phyloP scores from a whole-genome alignment of 2,888 invertebrate species.

The Acheta domesticus region DNA sequence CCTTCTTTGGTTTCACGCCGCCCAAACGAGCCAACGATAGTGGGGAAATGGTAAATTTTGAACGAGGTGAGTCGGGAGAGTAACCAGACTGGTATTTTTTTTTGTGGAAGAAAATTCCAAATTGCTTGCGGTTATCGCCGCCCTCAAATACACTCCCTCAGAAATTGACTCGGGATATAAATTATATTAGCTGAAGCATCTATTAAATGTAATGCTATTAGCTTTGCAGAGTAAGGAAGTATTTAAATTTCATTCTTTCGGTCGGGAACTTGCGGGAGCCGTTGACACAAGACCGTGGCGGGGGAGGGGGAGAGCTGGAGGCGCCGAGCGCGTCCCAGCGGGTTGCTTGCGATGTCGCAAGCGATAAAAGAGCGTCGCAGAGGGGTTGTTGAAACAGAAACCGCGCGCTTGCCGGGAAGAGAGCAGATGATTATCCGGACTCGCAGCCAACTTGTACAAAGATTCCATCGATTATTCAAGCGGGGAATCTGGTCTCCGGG shows the following conservation, averaged over 20 bases:
- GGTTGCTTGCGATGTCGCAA: neutral
- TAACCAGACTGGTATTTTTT: neutral
- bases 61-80: neutral
- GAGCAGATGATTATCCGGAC: neutral
- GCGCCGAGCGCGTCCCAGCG: neutral
- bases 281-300: neutral
- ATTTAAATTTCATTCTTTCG: conserved; percentile 9
- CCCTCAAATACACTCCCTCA: conserved; percentile 30
- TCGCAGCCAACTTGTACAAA: conserved; percentile 3
- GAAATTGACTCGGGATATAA: conserved; percentile 35
- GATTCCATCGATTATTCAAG: conserved; percentile 10
- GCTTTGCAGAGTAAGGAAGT: conserved; percentile 1
- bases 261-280: neutral
- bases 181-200: conserved; percentile 37
- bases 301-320: neutral
- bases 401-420: neutral
- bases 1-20: conserved; percentile 19
- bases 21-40: neutral
- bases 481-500: neutral
- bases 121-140: conserved; percentile 34
- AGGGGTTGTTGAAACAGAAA: conserved; percentile 12
- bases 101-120: conserved; percentile 12
- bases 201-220: conserved; percentile 18
- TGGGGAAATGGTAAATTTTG: neutral
- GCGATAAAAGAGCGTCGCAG: neutral